Conservation (phyloP, 2,113 vertebrate genomes). For the Pampusana beccarii region DNA sequence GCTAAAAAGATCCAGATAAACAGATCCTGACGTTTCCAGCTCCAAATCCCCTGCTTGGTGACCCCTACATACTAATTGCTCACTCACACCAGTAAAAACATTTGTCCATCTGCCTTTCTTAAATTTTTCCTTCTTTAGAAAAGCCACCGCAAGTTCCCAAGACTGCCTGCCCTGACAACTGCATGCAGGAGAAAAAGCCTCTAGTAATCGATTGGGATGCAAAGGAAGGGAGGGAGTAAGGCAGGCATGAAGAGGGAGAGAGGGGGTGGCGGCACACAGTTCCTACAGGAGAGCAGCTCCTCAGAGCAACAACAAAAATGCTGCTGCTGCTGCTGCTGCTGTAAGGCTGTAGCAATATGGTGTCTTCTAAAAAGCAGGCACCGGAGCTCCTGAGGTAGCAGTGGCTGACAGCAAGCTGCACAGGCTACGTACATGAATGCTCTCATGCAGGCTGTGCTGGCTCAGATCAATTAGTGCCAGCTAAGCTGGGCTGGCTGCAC, state of each 20-base stretch:
- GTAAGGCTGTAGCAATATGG: conserved; percentile 66
- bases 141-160: conserved; percentile 1
- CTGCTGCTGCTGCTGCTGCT: not conserved
- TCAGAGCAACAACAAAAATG: conserved; percentile 28
- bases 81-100: conserved; percentile 66
- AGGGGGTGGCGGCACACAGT: not conserved
- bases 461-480: conserved; percentile 68
- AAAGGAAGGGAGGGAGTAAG: conserved; percentile 40
- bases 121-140: conserved; percentile 61
- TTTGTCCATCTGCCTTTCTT: conserved; percentile 72
- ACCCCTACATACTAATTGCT: conserved; percentile 67
- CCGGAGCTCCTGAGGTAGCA: conserved; percentile 44
- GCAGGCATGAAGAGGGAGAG: not conserved
- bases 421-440: conserved; percentile 3
- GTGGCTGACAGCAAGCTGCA: not conserved
- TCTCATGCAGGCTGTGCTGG: conserved; percentile 61
- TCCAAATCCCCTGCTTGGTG: conserved; percentile 24
- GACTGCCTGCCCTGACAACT: conserved; percentile 38
- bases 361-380: conserved; percentile 50
- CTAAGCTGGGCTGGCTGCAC: conserved; percentile 63
- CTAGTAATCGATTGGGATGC: not conserved
- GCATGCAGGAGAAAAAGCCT: conserved; percentile 47
- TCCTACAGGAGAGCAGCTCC: conserved; percentile 38
- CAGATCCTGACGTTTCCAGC: not conserved
- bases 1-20: conserved; percentile 55